These are phyloP conservation scores for Daktulosphaira vitifoliae DNA, from an alignment of 1,140 invertebrate species.

Conservation along the genomic window DNA sequence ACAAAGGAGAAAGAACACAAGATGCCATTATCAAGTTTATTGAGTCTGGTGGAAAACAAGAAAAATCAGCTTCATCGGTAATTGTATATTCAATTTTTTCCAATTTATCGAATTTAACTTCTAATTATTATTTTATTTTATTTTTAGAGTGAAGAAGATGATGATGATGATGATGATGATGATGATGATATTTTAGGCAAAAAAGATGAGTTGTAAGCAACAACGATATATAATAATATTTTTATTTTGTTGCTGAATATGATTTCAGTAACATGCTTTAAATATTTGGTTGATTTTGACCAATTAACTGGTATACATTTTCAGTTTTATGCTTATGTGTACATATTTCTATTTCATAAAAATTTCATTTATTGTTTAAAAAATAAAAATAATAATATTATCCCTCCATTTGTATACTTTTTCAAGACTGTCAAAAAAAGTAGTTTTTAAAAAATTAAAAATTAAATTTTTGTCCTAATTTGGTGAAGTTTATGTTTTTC, in stretches of 20 bases:
- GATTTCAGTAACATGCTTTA: too few relatives aligned
- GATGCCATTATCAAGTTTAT: slow-evolving; percentile 89
- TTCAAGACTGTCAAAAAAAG: slow-evolving; percentile 20
- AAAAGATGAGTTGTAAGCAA: slow-evolving; percentile 24
- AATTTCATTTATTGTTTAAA: slow-evolving; percentile 1
- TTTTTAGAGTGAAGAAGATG: slow-evolving; percentile 20
- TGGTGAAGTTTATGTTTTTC: background rate
- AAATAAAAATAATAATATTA: background rate
- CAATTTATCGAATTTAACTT: too few relatives aligned
- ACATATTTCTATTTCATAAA: background rate
- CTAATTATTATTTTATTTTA: background rate
- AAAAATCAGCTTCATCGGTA: slow-evolving; percentile 52
- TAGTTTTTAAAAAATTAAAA: slow-evolving; percentile 20
- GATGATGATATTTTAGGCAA: background rate
- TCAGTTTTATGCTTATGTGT: slow-evolving; percentile 11
- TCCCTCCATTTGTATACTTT: slow-evolving; percentile 4
- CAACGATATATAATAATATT: background rate
- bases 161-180: slow-evolving; percentile 1
- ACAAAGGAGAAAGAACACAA: slow-evolving; percentile 89
- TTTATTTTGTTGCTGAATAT: background rate
- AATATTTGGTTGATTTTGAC: too few relatives aligned
- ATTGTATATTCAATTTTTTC: background rate
- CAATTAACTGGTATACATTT: too few relatives aligned
- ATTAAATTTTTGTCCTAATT: slow-evolving; percentile 17
- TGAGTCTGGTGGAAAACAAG: slow-evolving; percentile 63